Percentiles rank a stretch among this genome's conserved stretches.
Evolutionary conservation across 2,113 vertebrate species (phyloP).

Genomic region (Poeciliopsis occidentalis): DNA sequence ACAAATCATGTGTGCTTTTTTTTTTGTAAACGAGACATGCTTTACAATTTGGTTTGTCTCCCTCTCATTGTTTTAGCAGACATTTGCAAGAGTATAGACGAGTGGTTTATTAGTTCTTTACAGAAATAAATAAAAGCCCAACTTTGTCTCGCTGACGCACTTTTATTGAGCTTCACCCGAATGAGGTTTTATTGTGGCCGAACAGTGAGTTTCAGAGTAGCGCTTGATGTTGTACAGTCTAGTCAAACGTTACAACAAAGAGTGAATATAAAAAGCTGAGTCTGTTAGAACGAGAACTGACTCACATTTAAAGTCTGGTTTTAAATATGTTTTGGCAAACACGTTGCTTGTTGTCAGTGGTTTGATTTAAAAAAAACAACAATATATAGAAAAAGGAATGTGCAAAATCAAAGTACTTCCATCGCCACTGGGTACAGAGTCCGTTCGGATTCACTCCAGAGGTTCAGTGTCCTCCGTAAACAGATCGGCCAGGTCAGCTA

Average conservation of each 20-base stretch:
- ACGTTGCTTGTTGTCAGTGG: background rate
- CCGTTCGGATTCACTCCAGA: conserved; percentile 79
- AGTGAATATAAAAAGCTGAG: conserved; percentile 1
- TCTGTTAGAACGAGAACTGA: conserved; percentile 22
- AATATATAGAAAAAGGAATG: conserved; percentile 65
- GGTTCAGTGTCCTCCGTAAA: conserved; percentile 91
- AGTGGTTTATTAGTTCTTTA: conserved; percentile 37
- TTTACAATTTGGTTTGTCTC: background rate
- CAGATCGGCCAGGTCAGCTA: conserved; percentile 93
- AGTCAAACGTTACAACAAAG: conserved; percentile 18
- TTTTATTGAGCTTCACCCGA: conserved; percentile 49
- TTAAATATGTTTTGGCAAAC: conserved; percentile 27
- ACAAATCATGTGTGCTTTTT: conserved; percentile 31
- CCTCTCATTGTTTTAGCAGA: conserved; percentile 34
- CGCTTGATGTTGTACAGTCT: conserved; percentile 17
- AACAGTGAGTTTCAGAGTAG: conserved; percentile 18
- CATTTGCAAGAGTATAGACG: conserved; percentile 15
- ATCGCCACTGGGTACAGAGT: conserved; percentile 2
- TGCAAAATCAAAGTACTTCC: conserved; percentile 43
- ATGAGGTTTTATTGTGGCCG: conserved; percentile 5
- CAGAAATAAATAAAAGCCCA: conserved; percentile 17
- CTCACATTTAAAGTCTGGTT: conserved; percentile 21
- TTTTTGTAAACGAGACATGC: conserved; percentile 62
- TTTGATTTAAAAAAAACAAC: conserved; percentile 25
- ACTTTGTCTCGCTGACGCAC: background rate